phyloP scores from a whole-genome alignment of 2,888 invertebrate genomes.

The Melanargia galathea region DNA sequence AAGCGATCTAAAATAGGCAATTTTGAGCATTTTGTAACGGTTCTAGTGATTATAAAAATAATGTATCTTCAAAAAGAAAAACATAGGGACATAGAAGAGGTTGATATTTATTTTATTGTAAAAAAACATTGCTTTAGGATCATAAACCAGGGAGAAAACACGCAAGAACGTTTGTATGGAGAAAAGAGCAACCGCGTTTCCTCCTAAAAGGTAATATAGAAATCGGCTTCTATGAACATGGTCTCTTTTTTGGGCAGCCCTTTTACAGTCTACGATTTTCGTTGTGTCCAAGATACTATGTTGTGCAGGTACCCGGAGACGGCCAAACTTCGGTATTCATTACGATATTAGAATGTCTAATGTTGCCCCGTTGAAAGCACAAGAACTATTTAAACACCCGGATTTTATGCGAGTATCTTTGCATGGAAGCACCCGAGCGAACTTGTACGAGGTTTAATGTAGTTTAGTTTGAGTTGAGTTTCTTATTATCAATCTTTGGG shows the following conservation, averaged over 20 bases:
- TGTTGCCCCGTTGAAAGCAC: slow-evolving; percentile 37
- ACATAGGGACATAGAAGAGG: no score
- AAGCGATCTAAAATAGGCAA: no score
- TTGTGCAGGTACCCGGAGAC: slow-evolving; percentile 44
- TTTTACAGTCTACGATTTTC: neutral
- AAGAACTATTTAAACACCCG: slow-evolving; percentile 36
- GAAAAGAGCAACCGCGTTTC: neutral
- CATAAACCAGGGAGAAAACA: no score
- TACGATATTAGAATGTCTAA: slow-evolving; percentile 46
- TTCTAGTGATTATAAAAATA: no score
- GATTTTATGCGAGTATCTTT: slow-evolving; percentile 32
- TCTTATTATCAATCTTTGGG: slow-evolving; percentile 31
- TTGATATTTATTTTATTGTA: no score
- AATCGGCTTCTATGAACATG: neutral
- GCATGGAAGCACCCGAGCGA: slow-evolving; percentile 30
- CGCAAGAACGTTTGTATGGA: no score
- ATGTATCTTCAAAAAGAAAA: no score
- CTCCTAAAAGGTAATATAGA: neutral
- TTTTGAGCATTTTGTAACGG: no score
- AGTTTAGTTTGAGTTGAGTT: slow-evolving; percentile 30
- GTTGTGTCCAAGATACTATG: slow-evolving; percentile 37
- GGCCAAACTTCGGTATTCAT: slow-evolving; percentile 48
- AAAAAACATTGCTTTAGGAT: no score
- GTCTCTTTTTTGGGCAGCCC: neutral
- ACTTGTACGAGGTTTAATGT: slow-evolving; percentile 34